Conservation (phyloP, 2,113 vertebrate genomes). For the Chitala chitala region DNA sequence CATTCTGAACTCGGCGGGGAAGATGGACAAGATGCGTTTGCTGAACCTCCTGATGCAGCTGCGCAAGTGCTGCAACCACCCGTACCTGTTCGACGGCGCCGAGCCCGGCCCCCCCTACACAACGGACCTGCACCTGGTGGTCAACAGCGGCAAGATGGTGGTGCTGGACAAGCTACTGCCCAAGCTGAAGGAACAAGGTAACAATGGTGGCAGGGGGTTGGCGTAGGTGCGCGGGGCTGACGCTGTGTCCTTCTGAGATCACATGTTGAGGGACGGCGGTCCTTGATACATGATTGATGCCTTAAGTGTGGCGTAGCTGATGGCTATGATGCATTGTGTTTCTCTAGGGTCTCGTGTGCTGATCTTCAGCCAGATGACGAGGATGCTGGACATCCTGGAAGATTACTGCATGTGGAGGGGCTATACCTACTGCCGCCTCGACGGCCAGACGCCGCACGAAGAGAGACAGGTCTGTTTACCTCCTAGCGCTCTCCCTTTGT, state of each 20-base stretch:
- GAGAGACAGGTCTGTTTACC: constrained; percentile 80
- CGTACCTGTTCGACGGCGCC: constrained; percentile 92
- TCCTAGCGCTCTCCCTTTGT: neutral
- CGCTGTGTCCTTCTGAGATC: too few relatives aligned
- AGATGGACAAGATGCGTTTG: constrained; percentile 96
- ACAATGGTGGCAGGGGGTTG: constrained; percentile 9
- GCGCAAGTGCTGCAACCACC: constrained; percentile 94
- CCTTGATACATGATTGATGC: too few relatives aligned
- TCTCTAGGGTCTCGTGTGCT: constrained; percentile 82
- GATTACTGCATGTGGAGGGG: constrained; percentile 99
- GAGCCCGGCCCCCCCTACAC: constrained; percentile 95
- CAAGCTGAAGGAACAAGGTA: constrained; percentile 91
- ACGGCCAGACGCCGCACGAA: constrained; percentile 93
- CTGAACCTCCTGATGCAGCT: constrained; percentile 96
- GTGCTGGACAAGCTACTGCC: constrained; percentile 92
- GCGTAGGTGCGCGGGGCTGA: too few relatives aligned
- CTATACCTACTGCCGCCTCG: constrained; percentile 87
- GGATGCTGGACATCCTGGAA: constrained; percentile 94
- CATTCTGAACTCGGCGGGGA: constrained; percentile 91
- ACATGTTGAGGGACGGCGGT: neutral
- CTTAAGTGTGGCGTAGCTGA: too few relatives aligned
- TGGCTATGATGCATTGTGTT: too few relatives aligned
- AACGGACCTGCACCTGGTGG: constrained; percentile 90
- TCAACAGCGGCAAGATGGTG: constrained; percentile 96
- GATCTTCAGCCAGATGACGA: constrained; percentile 98